Percentiles rank a stretch among this genome's conserved stretches.
Evolutionary conservation across 1,140 invertebrate genomes (phyloP).

Genomic region (Euwallacea fornicatus): DNA sequence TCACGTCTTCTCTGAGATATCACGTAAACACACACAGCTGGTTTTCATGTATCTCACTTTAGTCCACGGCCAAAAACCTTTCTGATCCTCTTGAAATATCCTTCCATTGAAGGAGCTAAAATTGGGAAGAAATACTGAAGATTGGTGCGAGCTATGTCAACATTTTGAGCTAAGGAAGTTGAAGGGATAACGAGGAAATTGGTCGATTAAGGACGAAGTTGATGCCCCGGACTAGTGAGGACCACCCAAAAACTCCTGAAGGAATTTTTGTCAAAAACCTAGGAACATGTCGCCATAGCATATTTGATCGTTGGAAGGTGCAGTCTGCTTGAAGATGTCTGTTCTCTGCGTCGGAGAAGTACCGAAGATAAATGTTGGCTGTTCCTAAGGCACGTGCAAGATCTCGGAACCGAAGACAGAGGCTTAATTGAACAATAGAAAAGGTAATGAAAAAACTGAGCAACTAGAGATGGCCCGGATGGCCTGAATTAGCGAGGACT

Average conservation of each 20-base stretch:
- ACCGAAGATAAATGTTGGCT: slow-evolving; percentile 24
- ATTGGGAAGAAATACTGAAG: too few relatives aligned
- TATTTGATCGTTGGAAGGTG: too few relatives aligned
- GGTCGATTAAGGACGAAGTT: not conserved
- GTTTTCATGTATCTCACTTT: slow-evolving; percentile 1
- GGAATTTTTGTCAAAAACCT: slow-evolving; percentile 9
- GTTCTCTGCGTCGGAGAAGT: not conserved
- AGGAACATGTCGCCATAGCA: too few relatives aligned
- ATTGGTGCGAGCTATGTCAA: too few relatives aligned
- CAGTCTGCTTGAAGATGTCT: too few relatives aligned
- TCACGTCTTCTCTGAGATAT: slow-evolving; percentile 19
- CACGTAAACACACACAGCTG: slow-evolving; percentile 33
- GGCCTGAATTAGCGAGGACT: slow-evolving; percentile 10
- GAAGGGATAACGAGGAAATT: not conserved
- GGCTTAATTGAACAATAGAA: slow-evolving; percentile 21
- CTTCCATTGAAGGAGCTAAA: too few relatives aligned
- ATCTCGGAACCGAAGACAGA: slow-evolving; percentile 14
- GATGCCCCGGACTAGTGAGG: slow-evolving; percentile 12
- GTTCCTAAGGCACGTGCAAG: slow-evolving; percentile 28
- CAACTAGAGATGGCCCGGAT: not conserved
- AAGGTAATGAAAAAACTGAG: not conserved
- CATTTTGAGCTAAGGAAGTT: too few relatives aligned
- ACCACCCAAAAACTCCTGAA: slow-evolving; percentile 7
- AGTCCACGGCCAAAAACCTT: slow-evolving; percentile 7
- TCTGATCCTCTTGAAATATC: too few relatives aligned